Evolutionary conservation across 2,797 vertebrate genomes (phyloP).

Genomic region (Xyrichtys novacula): DNA sequence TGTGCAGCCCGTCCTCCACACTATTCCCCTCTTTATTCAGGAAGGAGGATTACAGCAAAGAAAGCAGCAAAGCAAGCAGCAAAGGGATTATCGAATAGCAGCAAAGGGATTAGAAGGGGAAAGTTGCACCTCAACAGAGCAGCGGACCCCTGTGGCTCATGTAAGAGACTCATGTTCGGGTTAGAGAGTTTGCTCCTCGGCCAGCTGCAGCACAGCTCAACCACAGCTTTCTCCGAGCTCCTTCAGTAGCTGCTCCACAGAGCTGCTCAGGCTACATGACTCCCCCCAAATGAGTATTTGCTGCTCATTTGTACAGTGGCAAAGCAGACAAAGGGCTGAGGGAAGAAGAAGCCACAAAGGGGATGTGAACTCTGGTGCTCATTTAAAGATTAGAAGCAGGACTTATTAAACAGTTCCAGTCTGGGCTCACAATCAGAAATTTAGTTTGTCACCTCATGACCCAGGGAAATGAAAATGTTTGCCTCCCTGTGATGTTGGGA

Average conservation of each 20-base stretch:
- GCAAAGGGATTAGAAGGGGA: conserved; percentile 71
- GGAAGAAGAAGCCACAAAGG: conserved; percentile 27
- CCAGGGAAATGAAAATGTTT: conserved; percentile 38
- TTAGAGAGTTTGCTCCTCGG: conserved; percentile 33
- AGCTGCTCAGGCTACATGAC: conserved; percentile 18
- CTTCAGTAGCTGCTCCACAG: conserved; percentile 42
- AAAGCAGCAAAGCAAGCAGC: conserved; percentile 73
- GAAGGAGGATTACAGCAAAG: conserved; percentile 73
- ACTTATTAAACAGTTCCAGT: conserved; percentile 48
- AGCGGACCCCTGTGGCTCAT: conserved; percentile 51
- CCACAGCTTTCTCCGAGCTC: conserved; percentile 31
- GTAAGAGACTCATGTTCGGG: conserved; percentile 49
- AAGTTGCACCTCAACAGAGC: conserved; percentile 69
- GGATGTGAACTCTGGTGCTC: conserved; percentile 54
- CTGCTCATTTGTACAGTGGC: conserved; percentile 39
- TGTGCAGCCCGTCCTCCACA: conserved; percentile 48
- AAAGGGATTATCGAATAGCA: conserved; percentile 70
- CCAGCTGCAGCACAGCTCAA: conserved; percentile 19
- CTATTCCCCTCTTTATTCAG: conserved; percentile 68
- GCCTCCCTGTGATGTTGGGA: conserved; percentile 41
- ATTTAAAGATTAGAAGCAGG: conserved; percentile 47
- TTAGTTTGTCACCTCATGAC: conserved; percentile 30
- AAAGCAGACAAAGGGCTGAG: conserved; percentile 42
- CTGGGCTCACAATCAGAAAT: conserved; percentile 52
- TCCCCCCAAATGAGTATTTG: conserved; percentile 23